Base-by-base conservation (phyloP, 1,140 invertebrate species). In the Lordiphosa mommai region DNA sequence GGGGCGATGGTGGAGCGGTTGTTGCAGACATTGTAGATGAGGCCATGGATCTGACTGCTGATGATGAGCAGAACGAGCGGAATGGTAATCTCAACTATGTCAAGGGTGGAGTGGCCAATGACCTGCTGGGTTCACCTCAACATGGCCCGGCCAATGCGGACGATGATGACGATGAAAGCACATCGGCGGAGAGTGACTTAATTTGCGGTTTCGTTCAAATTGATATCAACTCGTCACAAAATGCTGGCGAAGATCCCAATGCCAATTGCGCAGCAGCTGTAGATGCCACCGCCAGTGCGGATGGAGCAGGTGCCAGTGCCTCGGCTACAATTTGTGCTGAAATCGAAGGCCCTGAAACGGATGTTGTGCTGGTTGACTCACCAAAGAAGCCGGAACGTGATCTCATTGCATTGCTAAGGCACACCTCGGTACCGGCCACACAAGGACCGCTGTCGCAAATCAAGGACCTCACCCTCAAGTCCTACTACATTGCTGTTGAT, bases 291-390 rank as follows among this genome's bases (percentile, higher is more conserved):
- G 67, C 55, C 91, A 92, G 94, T 91, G 92, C 94, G 20, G 64
- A 71, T 30, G 92, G 90, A 6, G 92, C 91, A 89, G 43, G 88
- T 79, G 79, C 49, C 1, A 65, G 91, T 30, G 91, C 92, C 0
- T 33, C 66, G 4, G 91, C 92, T 2, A 88, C 90, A 12, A 92
- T 93, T 14, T 92, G 91, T 5, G 94, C 93, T 0, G 93, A 94
- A 89, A 93, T 94, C 17, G 93, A 93, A 82, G 92, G 91, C 7
- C 91, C 93, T 43, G 93, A 94, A 79, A 92, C 91, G 23, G 93
- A 94, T 87, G 90, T 93, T 1, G 91, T 93, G 5, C 91, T 90
- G 17, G 92, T 94, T 13, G 93, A 94, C 58, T 92, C 92, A n/a
- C 93, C 93, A 0, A 91, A 91, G 1, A 88, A 90, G 32, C 92